Percentiles rank a stretch among this genome's conserved stretches.
phyloP scores from a whole-genome alignment of 2,888 invertebrate genomes.

The Aplocera efformata region DNA sequence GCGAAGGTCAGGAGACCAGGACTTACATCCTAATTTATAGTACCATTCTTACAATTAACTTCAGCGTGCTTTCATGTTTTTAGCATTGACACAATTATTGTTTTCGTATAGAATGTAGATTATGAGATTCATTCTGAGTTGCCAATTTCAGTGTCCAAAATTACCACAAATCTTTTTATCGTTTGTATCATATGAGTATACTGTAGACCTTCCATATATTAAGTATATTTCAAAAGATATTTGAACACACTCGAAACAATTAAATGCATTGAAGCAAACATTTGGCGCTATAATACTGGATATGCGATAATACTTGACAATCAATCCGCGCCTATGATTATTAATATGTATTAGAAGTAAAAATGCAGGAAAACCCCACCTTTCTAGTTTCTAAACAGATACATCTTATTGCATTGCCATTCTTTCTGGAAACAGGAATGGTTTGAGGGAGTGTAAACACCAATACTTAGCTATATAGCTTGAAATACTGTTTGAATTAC shows the following conservation, averaged over 20 bases:
- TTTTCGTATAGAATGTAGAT: too few relatives aligned
- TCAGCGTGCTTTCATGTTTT: too few relatives aligned
- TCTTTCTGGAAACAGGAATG: slow-evolving; percentile 4
- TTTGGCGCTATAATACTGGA: slow-evolving; percentile 52
- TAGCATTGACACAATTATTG: too few relatives aligned
- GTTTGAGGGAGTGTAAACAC: slow-evolving; percentile 8
- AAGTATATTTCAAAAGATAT: slow-evolving; percentile 15
- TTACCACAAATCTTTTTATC: too few relatives aligned
- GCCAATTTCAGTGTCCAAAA: too few relatives aligned
- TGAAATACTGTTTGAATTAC: too few relatives aligned
- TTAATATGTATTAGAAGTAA: not conserved
- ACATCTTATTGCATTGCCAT: slow-evolving; percentile 1
- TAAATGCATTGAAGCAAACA: slow-evolving; percentile 18
- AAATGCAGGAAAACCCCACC: slow-evolving; percentile 4
- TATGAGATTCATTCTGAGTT: not conserved
- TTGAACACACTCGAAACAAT: slow-evolving; percentile 17
- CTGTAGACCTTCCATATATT: too few relatives aligned
- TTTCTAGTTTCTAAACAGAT: not conserved
- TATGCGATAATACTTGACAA: slow-evolving; percentile 34
- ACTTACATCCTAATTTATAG: too few relatives aligned
- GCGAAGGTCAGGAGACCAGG: too few relatives aligned
- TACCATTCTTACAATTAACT: too few relatives aligned
- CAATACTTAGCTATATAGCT: too few relatives aligned
- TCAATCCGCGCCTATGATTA: not conserved
- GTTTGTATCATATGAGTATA: too few relatives aligned